Evolutionary conservation across 2,888 invertebrate species (phyloP).

Genomic region (Xestoiulus laeticollis): DNA sequence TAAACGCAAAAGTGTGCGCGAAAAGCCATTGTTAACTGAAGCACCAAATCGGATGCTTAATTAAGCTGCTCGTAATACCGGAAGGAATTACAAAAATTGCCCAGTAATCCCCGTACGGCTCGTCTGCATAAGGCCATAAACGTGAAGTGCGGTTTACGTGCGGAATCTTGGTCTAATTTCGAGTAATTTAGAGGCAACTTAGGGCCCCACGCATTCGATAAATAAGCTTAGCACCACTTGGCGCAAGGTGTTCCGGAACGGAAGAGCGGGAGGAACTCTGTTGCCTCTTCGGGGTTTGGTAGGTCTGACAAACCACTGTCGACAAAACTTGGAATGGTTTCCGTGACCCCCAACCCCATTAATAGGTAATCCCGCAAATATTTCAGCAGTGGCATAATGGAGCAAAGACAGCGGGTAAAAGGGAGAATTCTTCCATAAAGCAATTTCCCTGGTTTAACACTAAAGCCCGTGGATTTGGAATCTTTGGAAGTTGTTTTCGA

Average conservation of each 20-base stretch:
- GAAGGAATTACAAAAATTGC: slow-evolving; percentile 53
- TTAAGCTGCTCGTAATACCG: slow-evolving; percentile 51
- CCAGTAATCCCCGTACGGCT: slow-evolving; percentile 48
- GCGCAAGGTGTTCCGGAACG: not conserved
- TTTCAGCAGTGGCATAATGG: not conserved
- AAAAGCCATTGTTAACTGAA: slow-evolving; percentile 29
- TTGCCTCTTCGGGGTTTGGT: not conserved
- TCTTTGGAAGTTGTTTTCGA: not conserved
- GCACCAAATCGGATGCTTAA: slow-evolving; percentile 49
- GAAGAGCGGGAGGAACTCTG: not conserved
- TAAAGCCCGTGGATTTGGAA: not conserved
- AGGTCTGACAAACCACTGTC: not conserved
- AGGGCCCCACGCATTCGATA: not conserved
- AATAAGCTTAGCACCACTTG: slow-evolving; percentile 18
- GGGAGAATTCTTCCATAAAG: not conserved
- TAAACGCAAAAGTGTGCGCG: not conserved
- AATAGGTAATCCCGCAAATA: not conserved
- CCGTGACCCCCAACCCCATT: not conserved
- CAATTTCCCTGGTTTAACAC: not conserved
- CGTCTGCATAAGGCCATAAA: slow-evolving; percentile 19
- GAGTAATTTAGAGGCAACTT: slow-evolving; percentile 26
- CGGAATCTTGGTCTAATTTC: slow-evolving; percentile 12
- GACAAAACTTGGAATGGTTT: not conserved
- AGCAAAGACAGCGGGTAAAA: not conserved
- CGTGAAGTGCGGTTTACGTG: slow-evolving; percentile 12